Percentiles rank a stretch among this genome's conserved stretches.
Conservation (phyloP, 2,113 vertebrate species). For the Muntiacus muntjak region DNA sequence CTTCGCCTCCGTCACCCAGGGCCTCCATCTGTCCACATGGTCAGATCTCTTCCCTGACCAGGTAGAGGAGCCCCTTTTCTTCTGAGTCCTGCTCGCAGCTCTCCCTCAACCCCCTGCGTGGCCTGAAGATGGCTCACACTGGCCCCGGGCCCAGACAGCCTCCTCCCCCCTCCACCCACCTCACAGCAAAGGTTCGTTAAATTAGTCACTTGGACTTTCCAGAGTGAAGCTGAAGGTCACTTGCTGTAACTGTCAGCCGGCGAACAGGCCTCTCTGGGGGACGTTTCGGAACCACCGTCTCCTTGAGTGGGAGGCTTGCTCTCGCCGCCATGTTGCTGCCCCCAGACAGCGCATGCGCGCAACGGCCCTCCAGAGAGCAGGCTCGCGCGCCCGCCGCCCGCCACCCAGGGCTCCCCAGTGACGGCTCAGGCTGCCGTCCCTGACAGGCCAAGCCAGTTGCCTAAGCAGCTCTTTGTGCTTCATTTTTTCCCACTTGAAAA, state of each 20-base stretch:
- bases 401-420: neutral
- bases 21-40: constrained; percentile 57
- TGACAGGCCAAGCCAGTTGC: constrained; percentile 21
- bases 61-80: neutral
- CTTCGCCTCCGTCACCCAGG: constrained; percentile 24
- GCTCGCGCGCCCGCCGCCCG: neutral
- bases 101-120: neutral
- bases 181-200: constrained; percentile 24
- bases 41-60: neutral
- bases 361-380: neutral
- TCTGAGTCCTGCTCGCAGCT: neutral
- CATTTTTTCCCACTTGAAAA: constrained; percentile 63
- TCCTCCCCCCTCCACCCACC: neutral
- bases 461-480: constrained; percentile 35
- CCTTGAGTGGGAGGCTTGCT: neutral
- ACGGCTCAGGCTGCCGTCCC: neutral
- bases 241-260: constrained; percentile 5
- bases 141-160: neutral
- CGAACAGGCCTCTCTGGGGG: neutral
- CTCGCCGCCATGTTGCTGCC: neutral
- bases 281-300: neutral
- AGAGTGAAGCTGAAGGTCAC: constrained; percentile 51
- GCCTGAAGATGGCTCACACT: neutral
- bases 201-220: constrained; percentile 64
- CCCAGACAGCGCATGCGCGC: neutral